phyloP scores from a whole-genome alignment of 2,113 vertebrate species.

The Platichthys flesus region DNA sequence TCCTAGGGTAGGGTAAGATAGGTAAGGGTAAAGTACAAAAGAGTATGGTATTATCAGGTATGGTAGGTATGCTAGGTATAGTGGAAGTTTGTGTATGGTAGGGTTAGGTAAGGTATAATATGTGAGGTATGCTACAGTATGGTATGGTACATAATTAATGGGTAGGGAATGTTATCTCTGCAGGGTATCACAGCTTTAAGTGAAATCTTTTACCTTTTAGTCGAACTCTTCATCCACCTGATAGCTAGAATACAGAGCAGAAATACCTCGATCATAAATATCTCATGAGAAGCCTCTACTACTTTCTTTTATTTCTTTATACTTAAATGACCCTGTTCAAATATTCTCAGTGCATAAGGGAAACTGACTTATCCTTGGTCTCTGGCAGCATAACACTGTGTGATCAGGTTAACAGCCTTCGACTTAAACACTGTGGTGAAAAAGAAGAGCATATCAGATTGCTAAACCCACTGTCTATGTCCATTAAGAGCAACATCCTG shows the following conservation, averaged over 20 bases:
- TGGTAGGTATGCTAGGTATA: too few relatives aligned
- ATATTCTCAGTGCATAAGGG: neutral
- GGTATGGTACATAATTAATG: too few relatives aligned
- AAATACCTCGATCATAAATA: neutral
- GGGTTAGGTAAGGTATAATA: too few relatives aligned
- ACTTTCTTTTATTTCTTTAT: constrained; percentile 1
- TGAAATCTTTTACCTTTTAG: neutral
- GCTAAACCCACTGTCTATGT: constrained; percentile 40
- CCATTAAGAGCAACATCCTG: constrained; percentile 55
- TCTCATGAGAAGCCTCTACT: neutral
- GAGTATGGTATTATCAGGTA: too few relatives aligned
- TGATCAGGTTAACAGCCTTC: constrained; percentile 42
- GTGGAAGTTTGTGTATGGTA: too few relatives aligned
- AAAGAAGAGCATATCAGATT: constrained; percentile 31
- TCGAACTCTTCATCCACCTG: neutral
- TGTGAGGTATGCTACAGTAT: neutral
- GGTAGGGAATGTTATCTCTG: too few relatives aligned
- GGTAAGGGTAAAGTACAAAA: too few relatives aligned
- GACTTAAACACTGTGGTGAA: constrained; percentile 18
- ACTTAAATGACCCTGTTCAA: constrained; percentile 14
- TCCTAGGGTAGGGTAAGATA: too few relatives aligned
- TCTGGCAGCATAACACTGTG: constrained; percentile 11
- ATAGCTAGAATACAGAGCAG: neutral
- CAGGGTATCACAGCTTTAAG: too few relatives aligned
- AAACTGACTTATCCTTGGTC: constrained; percentile 3